Conservation (phyloP, 1,140 invertebrate genomes). For the Neuroterus valhalla region DNA sequence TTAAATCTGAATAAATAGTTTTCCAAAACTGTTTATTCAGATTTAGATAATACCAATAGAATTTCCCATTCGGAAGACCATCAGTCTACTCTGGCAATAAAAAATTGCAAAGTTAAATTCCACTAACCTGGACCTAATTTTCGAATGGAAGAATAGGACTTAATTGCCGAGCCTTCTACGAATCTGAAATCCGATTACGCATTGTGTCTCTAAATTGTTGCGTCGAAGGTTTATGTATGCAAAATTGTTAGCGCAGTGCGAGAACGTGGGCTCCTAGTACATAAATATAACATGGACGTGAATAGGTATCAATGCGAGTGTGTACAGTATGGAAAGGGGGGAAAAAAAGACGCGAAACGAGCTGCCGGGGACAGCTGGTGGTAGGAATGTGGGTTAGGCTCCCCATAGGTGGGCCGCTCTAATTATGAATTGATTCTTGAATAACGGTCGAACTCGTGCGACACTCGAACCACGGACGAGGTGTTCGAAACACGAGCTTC, state of each 20-base stretch:
- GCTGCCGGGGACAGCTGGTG: slow-evolving; percentile 66
- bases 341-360: slow-evolving; percentile 58
- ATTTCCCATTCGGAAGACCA: too few species aligned
- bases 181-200: slow-evolving; percentile 19
- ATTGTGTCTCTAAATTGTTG: slow-evolving; percentile 21
- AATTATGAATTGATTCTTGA: slow-evolving; percentile 74
- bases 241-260: neutral
- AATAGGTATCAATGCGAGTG: slow-evolving; percentile 34
- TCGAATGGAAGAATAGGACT: neutral
- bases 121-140: neutral
- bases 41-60: too few species aligned
- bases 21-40: too few species aligned
- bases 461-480: slow-evolving; percentile 52
- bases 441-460: slow-evolving; percentile 68
- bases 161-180: slow-evolving; percentile 17
- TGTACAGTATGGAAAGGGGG: slow-evolving; percentile 38
- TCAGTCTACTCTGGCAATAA: neutral
- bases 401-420: slow-evolving; percentile 67
- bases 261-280: slow-evolving; percentile 17
- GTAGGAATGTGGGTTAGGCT: slow-evolving; percentile 73
- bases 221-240: slow-evolving; percentile 6
- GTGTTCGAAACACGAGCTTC: slow-evolving; percentile 65
- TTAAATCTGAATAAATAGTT: too few species aligned
- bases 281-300: slow-evolving; percentile 40
- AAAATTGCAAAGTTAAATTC: slow-evolving; percentile 1